Evolutionary conservation across 2,797 vertebrate species (phyloP).

Genomic region (Hydrolagus colliei): DNA sequence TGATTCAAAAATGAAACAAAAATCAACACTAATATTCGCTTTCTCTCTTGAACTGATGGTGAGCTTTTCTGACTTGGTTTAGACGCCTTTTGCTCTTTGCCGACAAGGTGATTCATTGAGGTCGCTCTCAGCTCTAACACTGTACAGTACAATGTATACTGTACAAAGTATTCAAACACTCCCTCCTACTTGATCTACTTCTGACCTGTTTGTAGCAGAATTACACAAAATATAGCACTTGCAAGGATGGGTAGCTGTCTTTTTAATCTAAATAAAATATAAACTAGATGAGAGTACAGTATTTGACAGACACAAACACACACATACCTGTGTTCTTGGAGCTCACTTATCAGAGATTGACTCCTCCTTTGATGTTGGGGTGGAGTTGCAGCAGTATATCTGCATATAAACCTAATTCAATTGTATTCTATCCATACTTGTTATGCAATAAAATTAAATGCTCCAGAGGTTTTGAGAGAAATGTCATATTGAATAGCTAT

Average conservation of each 20-base stretch:
- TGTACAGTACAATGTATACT: too few relatives aligned
- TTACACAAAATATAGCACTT: too few relatives aligned
- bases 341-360: background rate
- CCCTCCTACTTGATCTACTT: too few relatives aligned
- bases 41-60: background rate
- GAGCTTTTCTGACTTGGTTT: background rate
- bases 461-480: too few relatives aligned
- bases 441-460: too few relatives aligned
- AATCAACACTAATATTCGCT: background rate
- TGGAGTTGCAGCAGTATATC: background rate
- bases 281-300: background rate
- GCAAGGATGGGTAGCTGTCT: too few relatives aligned
- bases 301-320: background rate
- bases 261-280: too few relatives aligned
- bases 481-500: too few relatives aligned
- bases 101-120: background rate
- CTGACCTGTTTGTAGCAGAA: background rate
- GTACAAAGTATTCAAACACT: too few relatives aligned
- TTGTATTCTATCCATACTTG: too few relatives aligned
- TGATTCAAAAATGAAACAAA: background rate
- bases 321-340: slow-evolving; percentile 3
- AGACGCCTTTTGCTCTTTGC: background rate
- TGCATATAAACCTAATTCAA: too few relatives aligned
- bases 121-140: background rate
- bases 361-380: background rate